Evolutionary conservation across 2,113 vertebrate genomes (phyloP).

Genomic region (Carollia perspicillata): DNA sequence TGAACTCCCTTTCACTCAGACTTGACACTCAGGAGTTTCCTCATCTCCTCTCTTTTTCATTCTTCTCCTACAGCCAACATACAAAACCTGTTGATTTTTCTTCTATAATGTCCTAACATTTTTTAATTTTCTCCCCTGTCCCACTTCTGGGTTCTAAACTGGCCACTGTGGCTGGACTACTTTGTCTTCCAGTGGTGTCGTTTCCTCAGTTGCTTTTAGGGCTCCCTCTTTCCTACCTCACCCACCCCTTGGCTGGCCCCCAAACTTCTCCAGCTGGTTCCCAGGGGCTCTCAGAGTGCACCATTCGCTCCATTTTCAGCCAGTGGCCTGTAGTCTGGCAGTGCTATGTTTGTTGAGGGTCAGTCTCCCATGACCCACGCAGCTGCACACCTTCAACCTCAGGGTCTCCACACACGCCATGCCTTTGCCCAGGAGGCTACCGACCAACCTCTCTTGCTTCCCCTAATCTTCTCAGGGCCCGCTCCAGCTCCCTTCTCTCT

Average conservation of each 20-base stretch:
- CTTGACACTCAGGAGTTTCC: background rate
- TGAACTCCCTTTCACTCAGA: background rate
- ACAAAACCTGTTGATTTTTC: background rate
- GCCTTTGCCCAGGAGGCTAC: background rate
- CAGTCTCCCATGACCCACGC: background rate
- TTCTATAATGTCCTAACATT: background rate
- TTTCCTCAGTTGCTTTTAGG: background rate
- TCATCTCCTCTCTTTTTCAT: background rate
- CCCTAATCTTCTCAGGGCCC: background rate
- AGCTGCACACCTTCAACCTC: background rate
- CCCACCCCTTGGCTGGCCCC: too few species aligned
- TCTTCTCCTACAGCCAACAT: background rate
- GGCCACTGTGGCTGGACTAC: too few species aligned
- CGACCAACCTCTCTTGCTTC: too few species aligned
- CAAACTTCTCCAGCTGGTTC: background rate
- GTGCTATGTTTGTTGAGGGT: background rate
- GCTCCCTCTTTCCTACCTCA: background rate
- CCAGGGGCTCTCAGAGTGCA: background rate
- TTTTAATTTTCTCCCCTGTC: background rate
- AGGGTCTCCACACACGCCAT: background rate
- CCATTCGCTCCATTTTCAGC: rapidly evolving
- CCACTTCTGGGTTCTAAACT: background rate
- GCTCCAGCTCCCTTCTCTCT: background rate
- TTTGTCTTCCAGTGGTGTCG: background rate
- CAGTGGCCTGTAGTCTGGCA: background rate